phyloP scores from a whole-genome alignment of 2,888 invertebrate genomes.

The Cheilosia vernalis region DNA sequence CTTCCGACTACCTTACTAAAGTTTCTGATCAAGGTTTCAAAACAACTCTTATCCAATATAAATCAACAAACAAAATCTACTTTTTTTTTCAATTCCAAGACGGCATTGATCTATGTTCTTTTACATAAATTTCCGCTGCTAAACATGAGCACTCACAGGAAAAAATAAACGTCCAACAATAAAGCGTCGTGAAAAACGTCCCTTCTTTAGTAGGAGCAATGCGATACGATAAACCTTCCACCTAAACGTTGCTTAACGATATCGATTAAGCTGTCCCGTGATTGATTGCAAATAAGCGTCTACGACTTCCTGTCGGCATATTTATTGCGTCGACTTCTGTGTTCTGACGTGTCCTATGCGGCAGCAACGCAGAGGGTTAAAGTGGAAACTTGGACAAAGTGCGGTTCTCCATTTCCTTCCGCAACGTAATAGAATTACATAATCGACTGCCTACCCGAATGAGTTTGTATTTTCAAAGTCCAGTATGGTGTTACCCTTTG shows the following conservation, averaged over 20 bases:
- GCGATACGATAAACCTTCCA: conserved; percentile 45
- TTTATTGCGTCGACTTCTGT: conserved; percentile 6
- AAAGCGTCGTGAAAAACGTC: conserved; percentile 26
- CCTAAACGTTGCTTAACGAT: conserved; percentile 52
- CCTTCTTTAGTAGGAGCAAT: conserved; percentile 26
- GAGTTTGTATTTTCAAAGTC: conserved; percentile 11
- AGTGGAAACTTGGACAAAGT: conserved; percentile 55
- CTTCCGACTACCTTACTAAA: too few relatives aligned
- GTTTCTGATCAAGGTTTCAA: neutral
- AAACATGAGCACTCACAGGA: conserved; percentile 17
- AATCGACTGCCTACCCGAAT: conserved; percentile 15
- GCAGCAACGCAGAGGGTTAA: conserved; percentile 18
- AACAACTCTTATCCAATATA: conserved; percentile 17
- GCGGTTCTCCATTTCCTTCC: conserved; percentile 51
- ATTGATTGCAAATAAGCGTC: conserved; percentile 53
- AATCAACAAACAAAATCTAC: conserved; percentile 33
- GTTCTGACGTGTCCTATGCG: conserved; percentile 3
- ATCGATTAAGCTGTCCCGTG: conserved; percentile 59
- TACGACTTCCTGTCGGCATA: conserved; percentile 29
- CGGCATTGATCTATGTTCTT: conserved; percentile 32
- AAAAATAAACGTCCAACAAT: conserved; percentile 14
- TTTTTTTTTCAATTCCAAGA: conserved; percentile 21
- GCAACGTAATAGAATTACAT: conserved; percentile 51
- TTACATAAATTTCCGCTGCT: conserved; percentile 43
- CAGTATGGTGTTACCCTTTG: conserved; percentile 3